Percentiles rank a stretch among this genome's conserved stretches.
Evolutionary conservation across 2,888 invertebrate genomes (phyloP).

Genomic region (Rhagonycha lutea): DNA sequence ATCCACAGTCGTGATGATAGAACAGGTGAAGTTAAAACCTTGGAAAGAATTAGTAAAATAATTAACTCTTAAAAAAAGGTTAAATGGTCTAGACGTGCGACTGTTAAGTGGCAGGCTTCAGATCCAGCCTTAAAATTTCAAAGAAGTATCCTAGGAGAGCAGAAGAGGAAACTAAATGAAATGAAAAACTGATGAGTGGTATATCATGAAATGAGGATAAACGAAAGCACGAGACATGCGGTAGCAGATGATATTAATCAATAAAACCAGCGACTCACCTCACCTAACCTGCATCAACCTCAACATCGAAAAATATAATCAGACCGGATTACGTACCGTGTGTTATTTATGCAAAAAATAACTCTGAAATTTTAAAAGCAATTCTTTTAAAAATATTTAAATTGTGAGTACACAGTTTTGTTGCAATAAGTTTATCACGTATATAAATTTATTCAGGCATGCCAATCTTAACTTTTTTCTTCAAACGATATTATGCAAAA

Average conservation of each 20-base stretch:
- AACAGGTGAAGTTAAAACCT: neutral
- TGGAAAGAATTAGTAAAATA: no score
- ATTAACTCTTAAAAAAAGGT: neutral
- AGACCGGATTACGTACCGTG: neutral
- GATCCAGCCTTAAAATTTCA: neutral
- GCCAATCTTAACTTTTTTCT: neutral
- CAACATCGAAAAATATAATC: neutral
- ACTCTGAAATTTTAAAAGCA: neutral
- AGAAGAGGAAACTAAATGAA: neutral
- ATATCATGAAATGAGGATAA: neutral
- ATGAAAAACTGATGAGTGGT: neutral
- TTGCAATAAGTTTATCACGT: neutral
- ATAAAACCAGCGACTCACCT: neutral
- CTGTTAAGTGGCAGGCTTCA: neutral
- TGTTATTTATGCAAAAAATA: neutral
- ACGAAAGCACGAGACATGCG: neutral
- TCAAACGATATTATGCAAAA: neutral
- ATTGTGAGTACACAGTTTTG: neutral
- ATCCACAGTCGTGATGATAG: neutral
- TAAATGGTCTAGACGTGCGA: neutral
- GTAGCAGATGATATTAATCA: neutral
- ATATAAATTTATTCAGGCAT: neutral
- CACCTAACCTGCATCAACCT: neutral
- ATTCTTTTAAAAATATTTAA: neutral
- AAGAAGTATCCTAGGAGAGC: neutral